These are phyloP conservation scores for Rhineura floridana DNA, from an alignment of 2,113 vertebrate species.

Conservation along the genomic window DNA sequence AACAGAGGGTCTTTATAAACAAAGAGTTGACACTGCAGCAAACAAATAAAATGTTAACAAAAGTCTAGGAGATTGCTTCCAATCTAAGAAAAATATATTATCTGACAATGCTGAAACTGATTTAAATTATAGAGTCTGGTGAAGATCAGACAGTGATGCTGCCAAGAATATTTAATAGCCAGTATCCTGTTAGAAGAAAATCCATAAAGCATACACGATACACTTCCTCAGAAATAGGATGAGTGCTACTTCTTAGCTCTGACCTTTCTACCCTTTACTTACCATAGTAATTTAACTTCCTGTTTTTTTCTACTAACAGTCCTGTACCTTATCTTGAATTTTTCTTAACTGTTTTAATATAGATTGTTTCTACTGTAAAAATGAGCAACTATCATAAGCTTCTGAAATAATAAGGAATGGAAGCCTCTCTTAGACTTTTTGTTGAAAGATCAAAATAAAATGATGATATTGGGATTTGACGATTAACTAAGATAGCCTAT, in stretches of 20 bases:
- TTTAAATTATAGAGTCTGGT: rapidly evolving
- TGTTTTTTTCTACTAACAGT: neutral
- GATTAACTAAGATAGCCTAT: too few relatives aligned
- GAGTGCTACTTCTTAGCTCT: neutral
- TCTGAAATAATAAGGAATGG: neutral
- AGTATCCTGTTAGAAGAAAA: neutral
- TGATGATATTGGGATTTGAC: too few relatives aligned
- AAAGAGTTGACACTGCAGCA: rapidly evolving
- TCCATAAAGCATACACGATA: neutral
- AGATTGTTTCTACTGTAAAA: neutral
- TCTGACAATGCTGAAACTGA: neutral
- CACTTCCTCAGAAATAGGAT: neutral
- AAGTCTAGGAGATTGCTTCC: neutral
- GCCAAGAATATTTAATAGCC: neutral
- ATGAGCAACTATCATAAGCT: neutral
- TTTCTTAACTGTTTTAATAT: neutral
- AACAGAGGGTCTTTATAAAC: neutral
- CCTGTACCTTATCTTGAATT: neutral
- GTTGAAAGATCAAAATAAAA: too few relatives aligned
- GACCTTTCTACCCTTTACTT: rapidly evolving
- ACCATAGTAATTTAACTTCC: neutral
- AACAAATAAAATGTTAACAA: neutral
- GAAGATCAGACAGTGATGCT: neutral
- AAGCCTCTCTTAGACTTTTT: too few relatives aligned
- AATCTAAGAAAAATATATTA: neutral